Evolutionary conservation across 2,113 vertebrate species (phyloP).

Genomic region (Bathybates hornii): DNA sequence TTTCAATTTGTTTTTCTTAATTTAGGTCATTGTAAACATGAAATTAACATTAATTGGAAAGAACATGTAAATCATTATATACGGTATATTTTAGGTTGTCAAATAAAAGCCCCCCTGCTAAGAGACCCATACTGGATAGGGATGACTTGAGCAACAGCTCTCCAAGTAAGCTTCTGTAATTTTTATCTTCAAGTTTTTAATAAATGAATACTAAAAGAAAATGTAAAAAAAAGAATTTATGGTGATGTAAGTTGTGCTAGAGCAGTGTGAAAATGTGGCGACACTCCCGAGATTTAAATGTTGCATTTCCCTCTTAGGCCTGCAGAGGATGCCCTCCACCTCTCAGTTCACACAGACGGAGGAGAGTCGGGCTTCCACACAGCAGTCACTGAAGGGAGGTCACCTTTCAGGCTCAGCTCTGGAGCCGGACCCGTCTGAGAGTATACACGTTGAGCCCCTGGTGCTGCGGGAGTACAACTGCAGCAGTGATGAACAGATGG

Average conservation of each 20-base stretch:
- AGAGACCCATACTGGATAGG: slow-evolving; percentile 17
- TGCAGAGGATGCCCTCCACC: slow-evolving; percentile 49
- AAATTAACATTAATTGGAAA: not conserved
- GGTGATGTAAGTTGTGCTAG: not conserved
- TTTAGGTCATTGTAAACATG: not conserved
- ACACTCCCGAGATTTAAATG: not conserved
- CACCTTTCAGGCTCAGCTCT: not conserved
- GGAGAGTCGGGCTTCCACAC: not conserved
- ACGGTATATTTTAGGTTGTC: slow-evolving; percentile 23
- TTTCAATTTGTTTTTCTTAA: not conserved
- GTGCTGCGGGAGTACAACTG: slow-evolving; percentile 54
- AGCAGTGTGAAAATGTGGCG: not conserved
- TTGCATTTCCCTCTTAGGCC: slow-evolving; percentile 47
- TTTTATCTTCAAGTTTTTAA: no score
- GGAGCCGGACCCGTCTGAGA: slow-evolving; percentile 47
- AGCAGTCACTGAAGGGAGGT: not conserved
- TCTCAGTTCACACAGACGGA: not conserved
- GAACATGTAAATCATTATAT: not conserved
- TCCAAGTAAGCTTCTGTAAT: slow-evolving; percentile 19
- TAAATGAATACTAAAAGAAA: not conserved
- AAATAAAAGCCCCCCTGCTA: slow-evolving; percentile 25
- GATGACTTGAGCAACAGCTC: not conserved
- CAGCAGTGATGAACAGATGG: slow-evolving; percentile 72
- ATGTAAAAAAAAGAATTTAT: not conserved
- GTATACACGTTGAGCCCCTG: slow-evolving; percentile 25